Percentiles rank a stretch among this genome's conserved stretches.
Conservation (phyloP, 2,888 invertebrate genomes). For the Atherix ibis region DNA sequence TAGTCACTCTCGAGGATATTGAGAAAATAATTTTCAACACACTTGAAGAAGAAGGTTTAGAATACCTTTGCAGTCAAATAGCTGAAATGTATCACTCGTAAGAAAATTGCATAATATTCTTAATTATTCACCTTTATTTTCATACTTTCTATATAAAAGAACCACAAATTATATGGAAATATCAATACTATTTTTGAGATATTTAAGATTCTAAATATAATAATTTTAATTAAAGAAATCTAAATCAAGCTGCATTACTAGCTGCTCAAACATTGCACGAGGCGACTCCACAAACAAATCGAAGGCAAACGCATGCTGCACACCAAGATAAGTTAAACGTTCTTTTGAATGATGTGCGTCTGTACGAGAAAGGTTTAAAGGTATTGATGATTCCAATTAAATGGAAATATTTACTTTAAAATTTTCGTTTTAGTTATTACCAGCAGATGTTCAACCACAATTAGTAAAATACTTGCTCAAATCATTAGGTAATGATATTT, state of each 20-base stretch:
- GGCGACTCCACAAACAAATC: conserved; percentile 52
- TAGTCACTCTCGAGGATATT: conserved; percentile 52
- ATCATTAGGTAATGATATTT: conserved; percentile 66
- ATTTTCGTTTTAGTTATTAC: conserved; percentile 31
- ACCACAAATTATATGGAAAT: no score
- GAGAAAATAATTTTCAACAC: conserved; percentile 41
- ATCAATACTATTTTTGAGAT: no score
- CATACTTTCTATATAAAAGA: no score
- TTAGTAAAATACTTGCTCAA: conserved; percentile 72
- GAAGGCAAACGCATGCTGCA: conserved; percentile 65
- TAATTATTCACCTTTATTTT: no score
- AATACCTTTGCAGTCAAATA: conserved; percentile 52
- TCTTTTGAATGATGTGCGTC: conserved; percentile 53
- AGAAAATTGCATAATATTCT: conserved; percentile 14
- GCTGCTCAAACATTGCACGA: conserved; percentile 61
- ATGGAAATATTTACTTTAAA: background rate
- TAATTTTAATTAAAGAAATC: conserved; percentile 38
- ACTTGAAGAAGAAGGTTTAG: conserved; percentile 56
- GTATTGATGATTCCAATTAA: conserved; percentile 12
- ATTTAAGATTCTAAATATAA: no score
- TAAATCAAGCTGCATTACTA: conserved; percentile 50
- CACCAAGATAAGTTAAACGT: conserved; percentile 71
- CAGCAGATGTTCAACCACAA: conserved; percentile 45
- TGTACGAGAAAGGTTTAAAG: conserved; percentile 67
- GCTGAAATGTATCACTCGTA: conserved; percentile 53